A percentile compares a stretch with the other conserved stretches of the same genome.
These are phyloP conservation scores for Scaptomyza cyrtandrae DNA, from an alignment of 2,888 invertebrate genomes.

Conservation along the genomic window DNA sequence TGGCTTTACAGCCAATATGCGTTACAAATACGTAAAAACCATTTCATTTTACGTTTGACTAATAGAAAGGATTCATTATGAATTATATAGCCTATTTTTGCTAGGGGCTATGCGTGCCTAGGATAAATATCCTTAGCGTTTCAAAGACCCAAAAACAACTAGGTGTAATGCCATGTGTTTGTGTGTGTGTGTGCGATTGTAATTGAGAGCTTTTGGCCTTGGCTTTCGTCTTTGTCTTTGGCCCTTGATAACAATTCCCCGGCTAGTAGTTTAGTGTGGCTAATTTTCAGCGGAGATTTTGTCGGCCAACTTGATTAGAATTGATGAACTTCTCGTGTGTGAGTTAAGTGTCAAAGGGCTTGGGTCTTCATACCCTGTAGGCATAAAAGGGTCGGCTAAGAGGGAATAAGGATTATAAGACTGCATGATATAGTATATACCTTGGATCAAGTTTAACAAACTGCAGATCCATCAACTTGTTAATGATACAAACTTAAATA, in stretches of 20 bases:
- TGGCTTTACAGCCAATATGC: conserved; percentile 72
- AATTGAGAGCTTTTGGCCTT: conserved; percentile 59
- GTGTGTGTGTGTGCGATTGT: conserved; percentile 39
- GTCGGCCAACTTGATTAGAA: conserved; percentile 69
- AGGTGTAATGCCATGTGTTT: conserved; percentile 5
- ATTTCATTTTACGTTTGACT: conserved; percentile 78
- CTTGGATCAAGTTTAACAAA: no score
- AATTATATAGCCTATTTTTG: conserved; percentile 71
- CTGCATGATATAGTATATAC: no score
- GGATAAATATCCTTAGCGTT: conserved; percentile 53
- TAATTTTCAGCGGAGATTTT: conserved; percentile 75
- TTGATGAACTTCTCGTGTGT: conserved; percentile 66
- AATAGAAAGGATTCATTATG: conserved; percentile 81
- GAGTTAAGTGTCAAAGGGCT: conserved; percentile 47
- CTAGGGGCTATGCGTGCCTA: conserved; percentile 53
- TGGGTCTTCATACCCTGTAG: conserved; percentile 20
- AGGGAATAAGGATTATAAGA: neutral
- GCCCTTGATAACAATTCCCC: conserved; percentile 35
- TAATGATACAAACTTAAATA: no score
- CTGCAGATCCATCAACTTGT: no score
- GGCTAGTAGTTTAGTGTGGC: conserved; percentile 59
- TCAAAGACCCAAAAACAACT: conserved; percentile 33
- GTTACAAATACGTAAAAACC: conserved; percentile 71
- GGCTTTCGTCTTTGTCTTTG: conserved; percentile 5
- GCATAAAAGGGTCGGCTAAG: neutral